Base-by-base conservation (phyloP, 1,140 invertebrate species). In the Odontomachus brunneus region DNA sequence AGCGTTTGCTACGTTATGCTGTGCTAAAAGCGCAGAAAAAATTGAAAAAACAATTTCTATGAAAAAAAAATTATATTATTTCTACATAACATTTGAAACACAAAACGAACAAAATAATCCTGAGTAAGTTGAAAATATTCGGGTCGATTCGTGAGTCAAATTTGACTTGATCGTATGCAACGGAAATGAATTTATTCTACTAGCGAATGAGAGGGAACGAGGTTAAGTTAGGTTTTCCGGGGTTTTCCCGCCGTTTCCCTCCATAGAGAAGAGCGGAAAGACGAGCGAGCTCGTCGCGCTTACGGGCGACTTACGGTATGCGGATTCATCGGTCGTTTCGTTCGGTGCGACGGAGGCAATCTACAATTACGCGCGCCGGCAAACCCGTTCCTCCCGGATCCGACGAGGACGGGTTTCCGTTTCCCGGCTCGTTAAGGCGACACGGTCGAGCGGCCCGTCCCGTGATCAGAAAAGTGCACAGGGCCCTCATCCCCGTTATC, bases 341-440 rank as follows among this genome's bases (percentile, higher is more conserved):
- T 33, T 33, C 29, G 29, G 71, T 53, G 49, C 49, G 53, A 82
- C 71, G 44, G 63, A 65, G 49, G 55, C 59, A 26, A 57, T n/a
- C 49, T 48, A 48, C 71, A 85, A 87, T 87, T 85, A 87, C 85
- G 71, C 44, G 29, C 82, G 55, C 66, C 84, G 84, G 73, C 83
- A 90, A 90, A 90, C 89, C 88, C 78, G 89, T 89, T 90, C 85
- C 73, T 33, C 29, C 29, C 75, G 87, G 84, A 89, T 90, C 82
- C 81, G 85, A 33, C 84, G 84, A 89, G 89, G 88, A 90, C 88
- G 76, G 84, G 87, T 90, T 90, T 90, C 89, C 89, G 89, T 88
- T 90, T 89, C 84, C 83, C 88, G 87, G 62, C 89, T 90, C 81
- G 89, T 89, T 90, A 90, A 89, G 86, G 80, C 72, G 85, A 87